phyloP scores from a whole-genome alignment of 2,888 invertebrate genomes.

The Vesta saturnalis region DNA sequence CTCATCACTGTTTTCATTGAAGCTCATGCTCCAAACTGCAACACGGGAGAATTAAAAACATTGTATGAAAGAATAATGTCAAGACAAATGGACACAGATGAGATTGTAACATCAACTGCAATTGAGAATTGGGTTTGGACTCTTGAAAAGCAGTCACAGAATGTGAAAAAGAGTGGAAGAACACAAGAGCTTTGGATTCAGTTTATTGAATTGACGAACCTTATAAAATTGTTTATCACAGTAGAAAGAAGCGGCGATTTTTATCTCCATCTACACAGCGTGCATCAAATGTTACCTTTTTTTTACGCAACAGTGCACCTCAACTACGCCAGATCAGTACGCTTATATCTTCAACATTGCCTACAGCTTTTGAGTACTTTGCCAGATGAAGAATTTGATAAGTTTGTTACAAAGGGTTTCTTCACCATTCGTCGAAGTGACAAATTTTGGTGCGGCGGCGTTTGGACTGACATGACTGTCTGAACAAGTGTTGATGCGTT shows the following conservation, averaged over 20 bases:
- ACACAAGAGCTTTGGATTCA: neutral
- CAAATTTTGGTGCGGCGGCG: too few relatives aligned
- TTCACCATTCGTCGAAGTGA: too few relatives aligned
- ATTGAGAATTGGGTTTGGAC: too few relatives aligned
- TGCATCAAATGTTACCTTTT: neutral
- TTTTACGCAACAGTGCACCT: neutral
- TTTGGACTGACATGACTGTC: neutral
- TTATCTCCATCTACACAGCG: neutral
- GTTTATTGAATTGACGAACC: neutral
- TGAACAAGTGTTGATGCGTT: neutral
- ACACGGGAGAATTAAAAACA: too few relatives aligned
- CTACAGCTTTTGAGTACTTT: neutral
- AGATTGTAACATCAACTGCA: too few relatives aligned
- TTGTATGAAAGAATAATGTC: too few relatives aligned
- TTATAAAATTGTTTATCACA: too few relatives aligned
- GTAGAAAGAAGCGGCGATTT: neutral
- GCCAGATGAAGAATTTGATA: slow-evolving; percentile 35
- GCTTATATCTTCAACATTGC: neutral
- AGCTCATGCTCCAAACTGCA: too few relatives aligned
- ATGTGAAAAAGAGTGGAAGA: neutral
- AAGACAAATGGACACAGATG: too few relatives aligned
- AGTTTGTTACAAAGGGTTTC: slow-evolving; percentile 51
- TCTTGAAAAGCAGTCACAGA: neutral
- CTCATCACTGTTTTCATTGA: too few relatives aligned
- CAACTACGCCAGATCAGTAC: neutral